Evolutionary conservation across 1,140 invertebrate genomes (phyloP).

Genomic region (Micrasema minimum): DNA sequence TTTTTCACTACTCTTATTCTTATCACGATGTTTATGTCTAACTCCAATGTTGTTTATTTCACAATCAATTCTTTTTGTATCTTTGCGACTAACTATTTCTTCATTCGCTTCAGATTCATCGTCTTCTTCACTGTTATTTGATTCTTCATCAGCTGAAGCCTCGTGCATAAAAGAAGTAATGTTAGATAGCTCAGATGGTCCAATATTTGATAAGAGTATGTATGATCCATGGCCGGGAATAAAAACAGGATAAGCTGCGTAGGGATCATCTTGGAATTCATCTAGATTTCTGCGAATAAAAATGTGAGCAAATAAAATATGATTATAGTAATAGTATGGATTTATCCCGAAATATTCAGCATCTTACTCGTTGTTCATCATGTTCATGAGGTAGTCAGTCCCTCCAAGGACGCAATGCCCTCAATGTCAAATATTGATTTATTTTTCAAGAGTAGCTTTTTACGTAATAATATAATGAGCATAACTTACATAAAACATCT

Average conservation of each 20-base stretch:
- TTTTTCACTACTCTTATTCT: constrained; percentile 3
- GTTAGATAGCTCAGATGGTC: constrained; percentile 34
- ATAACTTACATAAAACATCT: constrained; percentile 18
- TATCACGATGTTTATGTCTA: constrained; percentile 3
- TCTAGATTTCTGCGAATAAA: constrained; percentile 29
- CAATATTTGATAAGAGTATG: constrained; percentile 46
- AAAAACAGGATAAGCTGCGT: constrained; percentile 48
- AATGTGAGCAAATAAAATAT: constrained; percentile 14
- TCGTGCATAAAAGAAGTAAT: constrained; percentile 13
- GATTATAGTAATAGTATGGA: constrained; percentile 2
- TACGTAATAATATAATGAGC: no score
- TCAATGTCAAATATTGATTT: no score
- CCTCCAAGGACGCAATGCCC: no score
- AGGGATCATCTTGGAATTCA: constrained; percentile 18
- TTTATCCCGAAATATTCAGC: background rate
- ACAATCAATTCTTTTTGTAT: background rate
- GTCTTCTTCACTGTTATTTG: background rate
- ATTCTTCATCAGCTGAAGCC: background rate
- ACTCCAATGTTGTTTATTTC: constrained; percentile 1
- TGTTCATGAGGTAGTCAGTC: constrained; percentile 37
- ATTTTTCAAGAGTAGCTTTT: no score
- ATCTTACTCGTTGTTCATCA: constrained; percentile 39
- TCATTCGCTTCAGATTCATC: background rate
- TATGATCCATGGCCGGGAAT: constrained; percentile 49
- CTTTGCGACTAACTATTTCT: background rate